phyloP scores from a whole-genome alignment of 2,113 vertebrate genomes.

The Pimephales promelas region DNA sequence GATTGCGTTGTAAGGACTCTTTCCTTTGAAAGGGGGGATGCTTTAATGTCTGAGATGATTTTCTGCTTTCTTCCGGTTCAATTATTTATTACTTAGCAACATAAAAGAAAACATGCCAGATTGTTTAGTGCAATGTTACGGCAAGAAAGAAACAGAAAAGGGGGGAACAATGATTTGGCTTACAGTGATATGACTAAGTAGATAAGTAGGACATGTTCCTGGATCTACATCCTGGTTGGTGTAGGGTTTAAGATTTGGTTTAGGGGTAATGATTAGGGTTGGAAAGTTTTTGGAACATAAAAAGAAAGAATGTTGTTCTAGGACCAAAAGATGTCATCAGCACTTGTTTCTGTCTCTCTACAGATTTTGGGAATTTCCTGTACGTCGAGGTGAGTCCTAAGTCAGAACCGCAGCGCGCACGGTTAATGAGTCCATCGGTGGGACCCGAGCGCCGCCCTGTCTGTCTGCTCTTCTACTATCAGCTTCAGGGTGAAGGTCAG shows the following conservation, averaged over 20 bases:
- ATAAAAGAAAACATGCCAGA: constrained; percentile 26
- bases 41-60: constrained; percentile 40
- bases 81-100: constrained; percentile 49
- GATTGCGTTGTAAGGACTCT: constrained; percentile 60
- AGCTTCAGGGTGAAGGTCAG: constrained; percentile 81
- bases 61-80: constrained; percentile 44
- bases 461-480: constrained; percentile 93
- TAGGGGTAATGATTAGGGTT: not conserved
- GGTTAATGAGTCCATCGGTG: constrained; percentile 88
- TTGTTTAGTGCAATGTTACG: constrained; percentile 51
- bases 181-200: not conserved
- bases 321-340: not conserved
- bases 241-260: not conserved
- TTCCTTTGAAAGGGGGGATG: constrained; percentile 47
- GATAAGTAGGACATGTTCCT: constrained; percentile 1
- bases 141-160: constrained; percentile 48
- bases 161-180: not conserved
- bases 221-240: not conserved
- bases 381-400: constrained; percentile 82
- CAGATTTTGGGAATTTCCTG: constrained; percentile 86
- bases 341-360: not conserved
- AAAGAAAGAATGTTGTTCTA: not conserved
- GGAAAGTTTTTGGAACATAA: not conserved
- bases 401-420: constrained; percentile 82
- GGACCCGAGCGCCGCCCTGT: constrained; percentile 83